phyloP scores from a whole-genome alignment of 2,113 vertebrate genomes.

The Daboia siamensis region DNA sequence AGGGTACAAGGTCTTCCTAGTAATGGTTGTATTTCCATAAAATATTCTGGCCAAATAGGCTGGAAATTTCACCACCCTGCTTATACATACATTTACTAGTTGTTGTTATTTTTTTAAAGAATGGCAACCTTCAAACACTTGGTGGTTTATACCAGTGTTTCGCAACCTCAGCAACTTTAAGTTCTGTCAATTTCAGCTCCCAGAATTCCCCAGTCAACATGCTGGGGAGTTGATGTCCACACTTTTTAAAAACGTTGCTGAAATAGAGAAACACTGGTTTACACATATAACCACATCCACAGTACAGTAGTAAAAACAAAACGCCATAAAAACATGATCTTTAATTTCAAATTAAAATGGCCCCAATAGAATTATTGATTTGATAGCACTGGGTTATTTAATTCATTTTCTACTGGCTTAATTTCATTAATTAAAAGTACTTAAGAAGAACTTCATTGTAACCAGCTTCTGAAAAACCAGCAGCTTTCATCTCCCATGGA shows the following conservation, averaged over 20 bases:
- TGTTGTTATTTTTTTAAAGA: background rate
- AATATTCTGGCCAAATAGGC: background rate
- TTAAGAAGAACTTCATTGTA: background rate
- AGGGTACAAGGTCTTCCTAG: background rate
- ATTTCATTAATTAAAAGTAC: background rate
- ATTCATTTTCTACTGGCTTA: background rate
- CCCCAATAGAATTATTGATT: background rate
- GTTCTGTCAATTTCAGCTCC: background rate
- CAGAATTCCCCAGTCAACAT: background rate
- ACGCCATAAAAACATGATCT: background rate
- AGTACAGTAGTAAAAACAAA: background rate
- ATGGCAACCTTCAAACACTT: background rate
- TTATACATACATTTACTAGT: background rate
- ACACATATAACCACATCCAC: background rate
- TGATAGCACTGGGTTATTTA: background rate
- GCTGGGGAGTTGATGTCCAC: background rate
- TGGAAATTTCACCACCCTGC: background rate
- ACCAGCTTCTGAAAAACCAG: background rate
- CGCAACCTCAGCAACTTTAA: background rate
- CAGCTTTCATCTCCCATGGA: background rate
- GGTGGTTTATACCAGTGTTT: background rate
- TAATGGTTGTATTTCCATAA: background rate
- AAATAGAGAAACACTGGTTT: background rate
- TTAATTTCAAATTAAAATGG: background rate
- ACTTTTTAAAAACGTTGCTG: background rate